phyloP scores from a whole-genome alignment of 2,888 invertebrate genomes.

The Meiosimyza platycephala region DNA sequence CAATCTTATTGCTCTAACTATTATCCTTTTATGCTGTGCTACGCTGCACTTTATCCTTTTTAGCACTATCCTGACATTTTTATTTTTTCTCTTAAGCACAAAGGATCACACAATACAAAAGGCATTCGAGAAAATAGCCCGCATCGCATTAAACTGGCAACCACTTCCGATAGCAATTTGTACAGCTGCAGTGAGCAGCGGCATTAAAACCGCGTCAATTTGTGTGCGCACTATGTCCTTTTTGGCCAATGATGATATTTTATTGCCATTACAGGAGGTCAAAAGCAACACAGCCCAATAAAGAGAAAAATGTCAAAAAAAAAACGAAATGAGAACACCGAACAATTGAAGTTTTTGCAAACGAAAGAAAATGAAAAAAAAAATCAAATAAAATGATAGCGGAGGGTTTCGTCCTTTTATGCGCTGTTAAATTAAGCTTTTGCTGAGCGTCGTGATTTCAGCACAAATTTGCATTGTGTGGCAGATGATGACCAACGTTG shows the following conservation, averaged over 20 bases:
- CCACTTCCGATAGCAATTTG: slow-evolving; percentile 32
- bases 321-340: not conserved
- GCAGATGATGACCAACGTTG: not conserved
- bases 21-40: not conserved
- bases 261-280: not conserved
- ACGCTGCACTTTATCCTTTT: not conserved
- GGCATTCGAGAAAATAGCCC: not conserved
- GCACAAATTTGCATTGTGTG: slow-evolving; percentile 18
- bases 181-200: not conserved
- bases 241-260: slow-evolving; percentile 2
- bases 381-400: not conserved
- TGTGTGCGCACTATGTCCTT: slow-evolving; percentile 13
- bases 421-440: slow-evolving; percentile 16
- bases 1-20: too few relatives aligned
- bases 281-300: not conserved
- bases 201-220: slow-evolving; percentile 15
- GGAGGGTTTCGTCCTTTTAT: not conserved
- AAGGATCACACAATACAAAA: too few relatives aligned
- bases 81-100: too few relatives aligned
- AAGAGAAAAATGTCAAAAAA: not conserved
- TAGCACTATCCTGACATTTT: not conserved
- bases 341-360: not conserved
- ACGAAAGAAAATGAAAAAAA: not conserved
- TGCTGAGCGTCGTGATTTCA: slow-evolving; percentile 19
- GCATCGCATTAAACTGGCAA: slow-evolving; percentile 19